Conservation (phyloP, 2,113 vertebrate genomes). For the Calypte anna region DNA sequence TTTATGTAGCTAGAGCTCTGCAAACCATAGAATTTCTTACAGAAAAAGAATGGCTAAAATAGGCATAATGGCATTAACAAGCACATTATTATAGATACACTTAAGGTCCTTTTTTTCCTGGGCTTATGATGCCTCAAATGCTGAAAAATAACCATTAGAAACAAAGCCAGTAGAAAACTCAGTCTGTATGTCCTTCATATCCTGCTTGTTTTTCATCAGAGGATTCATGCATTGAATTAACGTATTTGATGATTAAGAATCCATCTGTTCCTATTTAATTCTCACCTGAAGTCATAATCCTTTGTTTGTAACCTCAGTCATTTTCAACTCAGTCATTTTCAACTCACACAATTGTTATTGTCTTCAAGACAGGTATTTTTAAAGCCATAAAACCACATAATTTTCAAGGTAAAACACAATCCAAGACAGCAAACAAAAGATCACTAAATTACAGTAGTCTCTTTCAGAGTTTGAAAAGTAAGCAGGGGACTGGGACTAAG, state of each 20-base stretch:
- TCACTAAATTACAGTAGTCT: not conserved
- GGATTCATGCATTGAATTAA: constrained; percentile 43
- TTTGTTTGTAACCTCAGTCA: constrained; percentile 44
- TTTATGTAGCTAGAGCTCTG: not conserved
- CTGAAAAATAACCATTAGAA: not conserved
- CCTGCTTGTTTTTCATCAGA: constrained; percentile 40
- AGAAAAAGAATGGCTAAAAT: not conserved
- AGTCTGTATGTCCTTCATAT: not conserved
- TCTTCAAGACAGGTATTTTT: constrained; percentile 26
- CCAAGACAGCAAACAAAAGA: not conserved
- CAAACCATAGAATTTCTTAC: not conserved
- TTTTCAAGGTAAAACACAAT: not conserved
- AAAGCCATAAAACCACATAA: constrained; percentile 7
- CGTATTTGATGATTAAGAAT: constrained; percentile 63
- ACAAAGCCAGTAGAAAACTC: not conserved
- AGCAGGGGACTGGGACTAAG: not conserved
- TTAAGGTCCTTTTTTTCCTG: not conserved
- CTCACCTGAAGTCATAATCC: constrained; percentile 58
- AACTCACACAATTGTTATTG: not conserved
- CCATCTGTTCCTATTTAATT: constrained; percentile 65
- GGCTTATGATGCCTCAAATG: not conserved
- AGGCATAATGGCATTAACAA: not conserved
- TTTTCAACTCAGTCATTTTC: constrained; percentile 48
- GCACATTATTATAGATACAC: not conserved
- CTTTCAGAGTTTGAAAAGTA: not conserved